A percentile compares a stretch with the other conserved stretches of the same genome.
Evolutionary conservation across 2,888 invertebrate species (phyloP).

Genomic region (Phoronis australis): DNA sequence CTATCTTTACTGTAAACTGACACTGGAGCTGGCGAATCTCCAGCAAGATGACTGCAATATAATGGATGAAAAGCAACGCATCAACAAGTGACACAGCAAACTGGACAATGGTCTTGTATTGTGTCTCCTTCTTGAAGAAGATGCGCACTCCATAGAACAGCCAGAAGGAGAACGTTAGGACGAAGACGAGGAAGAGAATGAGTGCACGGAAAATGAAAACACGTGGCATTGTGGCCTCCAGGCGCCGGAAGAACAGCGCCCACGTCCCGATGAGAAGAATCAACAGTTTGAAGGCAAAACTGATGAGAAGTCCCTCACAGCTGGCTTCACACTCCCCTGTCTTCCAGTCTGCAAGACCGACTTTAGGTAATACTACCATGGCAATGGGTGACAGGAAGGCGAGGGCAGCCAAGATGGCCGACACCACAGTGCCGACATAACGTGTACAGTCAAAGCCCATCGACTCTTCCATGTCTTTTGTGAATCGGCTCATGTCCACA

Average conservation of each 20-base stretch:
- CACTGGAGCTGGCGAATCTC: conserved; percentile 90
- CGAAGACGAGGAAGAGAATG: conserved; percentile 78
- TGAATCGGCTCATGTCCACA: conserved; percentile 59
- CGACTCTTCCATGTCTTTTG: conserved; percentile 40
- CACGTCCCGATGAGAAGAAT: conserved; percentile 84
- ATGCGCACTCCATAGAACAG: conserved; percentile 91
- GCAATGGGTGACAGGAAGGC: conserved; percentile 88
- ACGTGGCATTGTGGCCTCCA: conserved; percentile 82
- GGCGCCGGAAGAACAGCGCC: conserved; percentile 82
- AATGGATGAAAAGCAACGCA: conserved; percentile 89
- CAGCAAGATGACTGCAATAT: conserved; percentile 84
- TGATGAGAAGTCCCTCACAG: conserved; percentile 80
- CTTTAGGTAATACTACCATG: conserved; percentile 90
- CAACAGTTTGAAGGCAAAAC: conserved; percentile 84
- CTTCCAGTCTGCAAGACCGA: conserved; percentile 60
- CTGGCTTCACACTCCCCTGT: conserved; percentile 12
- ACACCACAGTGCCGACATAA: conserved; percentile 76
- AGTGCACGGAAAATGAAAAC: conserved; percentile 86
- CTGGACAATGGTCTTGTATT: conserved; percentile 79
- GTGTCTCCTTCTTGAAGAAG: conserved; percentile 46
- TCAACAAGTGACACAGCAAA: conserved; percentile 91
- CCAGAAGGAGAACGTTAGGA: conserved; percentile 96
- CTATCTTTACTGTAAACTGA: conserved; percentile 66
- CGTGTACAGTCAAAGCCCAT: conserved; percentile 46
- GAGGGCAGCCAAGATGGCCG: conserved; percentile 71